These are phyloP conservation scores for Junonia oenone DNA, from an alignment of 2,888 invertebrate species.

Conservation along the genomic window DNA sequence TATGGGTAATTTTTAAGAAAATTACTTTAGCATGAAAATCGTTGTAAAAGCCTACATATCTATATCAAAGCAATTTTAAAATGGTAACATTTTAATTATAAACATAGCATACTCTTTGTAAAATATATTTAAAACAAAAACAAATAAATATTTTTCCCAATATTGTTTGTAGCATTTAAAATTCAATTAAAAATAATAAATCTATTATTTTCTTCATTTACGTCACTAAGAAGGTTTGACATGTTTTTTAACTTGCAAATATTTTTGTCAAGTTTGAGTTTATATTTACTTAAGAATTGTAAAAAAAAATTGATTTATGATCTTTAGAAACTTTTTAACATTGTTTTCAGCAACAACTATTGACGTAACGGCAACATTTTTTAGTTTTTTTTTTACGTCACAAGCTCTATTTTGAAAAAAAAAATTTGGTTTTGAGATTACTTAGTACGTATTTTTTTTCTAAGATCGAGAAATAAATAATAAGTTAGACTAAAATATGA, in stretches of 20 bases:
- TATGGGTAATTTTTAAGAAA: not conserved
- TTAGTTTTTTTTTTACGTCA: not conserved
- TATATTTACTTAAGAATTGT: too few relatives aligned
- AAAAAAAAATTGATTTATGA: too few relatives aligned
- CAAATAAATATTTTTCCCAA: not conserved
- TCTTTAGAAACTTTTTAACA: too few relatives aligned
- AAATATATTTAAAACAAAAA: not conserved
- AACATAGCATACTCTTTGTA: not conserved
- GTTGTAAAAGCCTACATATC: not conserved
- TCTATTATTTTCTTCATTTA: not conserved
- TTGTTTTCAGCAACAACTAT: too few relatives aligned
- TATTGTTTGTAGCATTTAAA: not conserved
- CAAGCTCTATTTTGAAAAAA: not conserved
- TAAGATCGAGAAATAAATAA: slow-evolving; percentile 5
- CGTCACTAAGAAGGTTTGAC: too few relatives aligned
- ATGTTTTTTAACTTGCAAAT: too few relatives aligned
- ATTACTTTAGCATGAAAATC: not conserved
- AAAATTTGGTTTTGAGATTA: slow-evolving; percentile 24
- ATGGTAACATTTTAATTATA: too few relatives aligned
- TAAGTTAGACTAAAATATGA: slow-evolving; percentile 9
- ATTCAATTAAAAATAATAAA: not conserved
- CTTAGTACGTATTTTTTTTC: slow-evolving; percentile 16
- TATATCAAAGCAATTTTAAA: not conserved
- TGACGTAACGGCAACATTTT: too few relatives aligned
- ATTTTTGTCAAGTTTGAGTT: too few relatives aligned